Evolutionary conservation across 2,888 invertebrate species (phyloP).

Genomic region (Tetropium fuscum): DNA sequence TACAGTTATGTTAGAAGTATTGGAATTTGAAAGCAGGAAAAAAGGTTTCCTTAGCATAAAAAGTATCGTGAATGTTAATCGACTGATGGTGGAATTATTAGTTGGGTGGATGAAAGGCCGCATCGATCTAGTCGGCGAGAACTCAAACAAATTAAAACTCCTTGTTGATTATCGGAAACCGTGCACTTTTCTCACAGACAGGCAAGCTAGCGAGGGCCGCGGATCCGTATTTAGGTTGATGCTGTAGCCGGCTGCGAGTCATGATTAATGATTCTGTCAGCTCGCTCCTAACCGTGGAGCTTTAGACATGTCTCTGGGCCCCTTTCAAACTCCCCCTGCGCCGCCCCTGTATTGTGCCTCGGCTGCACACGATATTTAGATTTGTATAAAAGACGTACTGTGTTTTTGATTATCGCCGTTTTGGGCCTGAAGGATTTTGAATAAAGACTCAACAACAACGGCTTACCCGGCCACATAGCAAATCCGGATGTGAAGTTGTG

Average conservation of each 20-base stretch:
- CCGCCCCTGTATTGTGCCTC: constrained; percentile 58
- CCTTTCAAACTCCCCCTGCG: constrained; percentile 57
- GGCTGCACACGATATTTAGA: constrained; percentile 64
- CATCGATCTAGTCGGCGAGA: constrained; percentile 49
- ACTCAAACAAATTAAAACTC: constrained; percentile 62
- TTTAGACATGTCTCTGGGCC: constrained; percentile 65
- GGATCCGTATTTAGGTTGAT: constrained; percentile 64
- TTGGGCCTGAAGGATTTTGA: constrained; percentile 62
- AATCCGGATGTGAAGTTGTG: constrained; percentile 31
- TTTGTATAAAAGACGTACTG: constrained; percentile 64
- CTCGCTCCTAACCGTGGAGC: constrained; percentile 65
- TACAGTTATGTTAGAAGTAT: not conserved
- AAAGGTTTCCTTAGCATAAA: constrained; percentile 13
- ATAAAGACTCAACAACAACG: constrained; percentile 52
- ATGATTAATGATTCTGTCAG: constrained; percentile 67
- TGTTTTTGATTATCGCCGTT: constrained; percentile 65
- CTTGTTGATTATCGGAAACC: constrained; percentile 62
- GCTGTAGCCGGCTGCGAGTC: constrained; percentile 64
- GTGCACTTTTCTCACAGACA: constrained; percentile 61
- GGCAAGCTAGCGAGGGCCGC: constrained; percentile 52
- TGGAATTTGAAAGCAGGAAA: constrained; percentile 2
- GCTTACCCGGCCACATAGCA: constrained; percentile 29
- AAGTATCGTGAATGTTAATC: constrained; percentile 22
- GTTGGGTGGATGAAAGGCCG: constrained; percentile 35
- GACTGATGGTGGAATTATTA: constrained; percentile 28